phyloP scores from a whole-genome alignment of 2,113 vertebrate genomes.

The Himantopus leucocephalus region DNA sequence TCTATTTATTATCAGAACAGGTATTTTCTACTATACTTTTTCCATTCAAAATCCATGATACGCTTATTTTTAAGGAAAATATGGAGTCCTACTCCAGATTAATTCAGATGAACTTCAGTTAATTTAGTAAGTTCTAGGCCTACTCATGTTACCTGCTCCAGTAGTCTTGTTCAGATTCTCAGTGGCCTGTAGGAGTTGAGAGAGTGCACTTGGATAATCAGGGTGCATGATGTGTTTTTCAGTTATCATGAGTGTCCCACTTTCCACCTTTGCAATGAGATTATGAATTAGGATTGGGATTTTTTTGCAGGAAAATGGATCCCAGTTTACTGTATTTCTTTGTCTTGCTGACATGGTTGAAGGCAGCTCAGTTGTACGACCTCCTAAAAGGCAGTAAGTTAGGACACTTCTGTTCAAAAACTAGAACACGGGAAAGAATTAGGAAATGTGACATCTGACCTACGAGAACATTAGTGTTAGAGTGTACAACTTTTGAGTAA shows the following conservation, averaged over 20 bases:
- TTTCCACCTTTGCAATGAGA: not conserved
- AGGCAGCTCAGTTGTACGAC: not conserved
- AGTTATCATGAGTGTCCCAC: not conserved
- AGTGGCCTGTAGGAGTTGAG: not conserved
- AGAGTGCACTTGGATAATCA: not conserved
- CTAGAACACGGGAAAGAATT: not conserved
- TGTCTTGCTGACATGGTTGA: not conserved
- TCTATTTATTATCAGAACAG: not conserved
- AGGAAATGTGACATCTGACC: not conserved
- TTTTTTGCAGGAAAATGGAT: not conserved
- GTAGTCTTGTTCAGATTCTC: not conserved
- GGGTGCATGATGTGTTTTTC: not conserved
- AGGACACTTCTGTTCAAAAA: not conserved
- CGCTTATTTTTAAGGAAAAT: not conserved
- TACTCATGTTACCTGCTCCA: not conserved
- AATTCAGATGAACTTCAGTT: not conserved
- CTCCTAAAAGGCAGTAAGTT: not conserved
- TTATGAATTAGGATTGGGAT: not conserved
- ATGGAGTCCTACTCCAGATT: not conserved
- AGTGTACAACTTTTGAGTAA: not conserved
- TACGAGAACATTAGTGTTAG: not conserved
- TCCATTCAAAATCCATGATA: not conserved
- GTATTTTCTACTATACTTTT: not conserved
- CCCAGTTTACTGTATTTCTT: not conserved
- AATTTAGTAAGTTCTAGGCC: not conserved